Conservation (phyloP, 2,797 vertebrate species). For the Phaenicophaeus curvirostris region DNA sequence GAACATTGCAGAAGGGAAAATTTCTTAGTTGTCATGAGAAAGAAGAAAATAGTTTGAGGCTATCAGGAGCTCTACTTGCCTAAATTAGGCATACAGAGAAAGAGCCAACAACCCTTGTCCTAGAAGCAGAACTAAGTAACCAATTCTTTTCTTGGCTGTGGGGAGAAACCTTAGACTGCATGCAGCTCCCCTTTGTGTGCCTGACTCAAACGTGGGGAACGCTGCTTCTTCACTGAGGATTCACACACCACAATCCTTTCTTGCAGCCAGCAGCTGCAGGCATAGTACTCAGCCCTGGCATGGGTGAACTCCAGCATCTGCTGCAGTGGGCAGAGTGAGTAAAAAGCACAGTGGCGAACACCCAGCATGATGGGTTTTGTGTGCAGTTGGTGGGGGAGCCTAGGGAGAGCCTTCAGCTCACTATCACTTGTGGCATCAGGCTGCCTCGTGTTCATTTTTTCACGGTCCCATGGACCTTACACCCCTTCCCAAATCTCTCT, state of each 20-base stretch:
- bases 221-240: neutral
- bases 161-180: neutral
- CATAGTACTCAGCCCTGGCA: neutral
- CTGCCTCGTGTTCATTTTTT: accelerated
- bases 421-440: neutral
- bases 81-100: neutral
- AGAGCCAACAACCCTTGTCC: neutral
- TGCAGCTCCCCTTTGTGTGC: neutral
- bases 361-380: neutral
- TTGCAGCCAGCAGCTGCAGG: neutral
- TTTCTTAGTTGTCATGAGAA: neutral
- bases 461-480: neutral
- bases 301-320: accelerated
- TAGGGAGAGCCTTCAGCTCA: neutral
- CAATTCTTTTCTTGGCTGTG: neutral
- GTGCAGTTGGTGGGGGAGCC: neutral
- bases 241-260: neutral
- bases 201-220: neutral
- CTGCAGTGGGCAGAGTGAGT: neutral
- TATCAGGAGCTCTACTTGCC: neutral
- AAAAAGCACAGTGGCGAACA: neutral
- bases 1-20: neutral
- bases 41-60: neutral
- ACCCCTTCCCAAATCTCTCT: neutral
- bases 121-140: neutral